These are phyloP conservation scores for Cydia pomonella DNA, from an alignment of 1,140 invertebrate genomes.

Conservation along the genomic window DNA sequence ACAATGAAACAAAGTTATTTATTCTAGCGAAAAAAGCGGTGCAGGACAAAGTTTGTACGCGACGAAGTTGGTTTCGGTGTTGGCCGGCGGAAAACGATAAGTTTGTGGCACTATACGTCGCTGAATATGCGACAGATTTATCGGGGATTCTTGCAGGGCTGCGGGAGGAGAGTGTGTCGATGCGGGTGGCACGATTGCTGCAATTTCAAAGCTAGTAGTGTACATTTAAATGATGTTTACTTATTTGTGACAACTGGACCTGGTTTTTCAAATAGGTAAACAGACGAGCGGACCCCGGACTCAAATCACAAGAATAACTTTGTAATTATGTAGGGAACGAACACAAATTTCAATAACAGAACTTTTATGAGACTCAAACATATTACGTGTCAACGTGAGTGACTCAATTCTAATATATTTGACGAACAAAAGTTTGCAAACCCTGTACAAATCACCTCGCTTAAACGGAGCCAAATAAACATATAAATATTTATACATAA, in stretches of 20 bases:
- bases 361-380: too few relatives aligned
- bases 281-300: too few relatives aligned
- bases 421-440: too few relatives aligned
- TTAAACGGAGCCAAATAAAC: too few relatives aligned
- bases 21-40: constrained; percentile 24
- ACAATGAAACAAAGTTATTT: constrained; percentile 41
- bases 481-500: too few relatives aligned
- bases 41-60: constrained; percentile 12
- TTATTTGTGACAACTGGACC: not conserved
- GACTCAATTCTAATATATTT: too few relatives aligned
- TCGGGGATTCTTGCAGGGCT: constrained; percentile 62
- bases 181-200: not conserved
- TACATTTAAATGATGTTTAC: not conserved
- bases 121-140: constrained; percentile 80
- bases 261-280: not conserved
- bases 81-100: constrained; percentile 25
- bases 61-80: constrained; percentile 20
- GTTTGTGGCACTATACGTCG: constrained; percentile 47
- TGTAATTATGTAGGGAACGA: too few relatives aligned
- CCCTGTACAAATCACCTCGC: too few relatives aligned
- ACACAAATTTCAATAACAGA: too few relatives aligned
- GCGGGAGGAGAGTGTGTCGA: constrained; percentile 34
- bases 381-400: too few relatives aligned
- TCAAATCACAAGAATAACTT: too few relatives aligned
- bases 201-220: constrained; percentile 2